Evolutionary conservation across 2,888 invertebrate genomes (phyloP).

Genomic region (Ophonus ardosiacus): DNA sequence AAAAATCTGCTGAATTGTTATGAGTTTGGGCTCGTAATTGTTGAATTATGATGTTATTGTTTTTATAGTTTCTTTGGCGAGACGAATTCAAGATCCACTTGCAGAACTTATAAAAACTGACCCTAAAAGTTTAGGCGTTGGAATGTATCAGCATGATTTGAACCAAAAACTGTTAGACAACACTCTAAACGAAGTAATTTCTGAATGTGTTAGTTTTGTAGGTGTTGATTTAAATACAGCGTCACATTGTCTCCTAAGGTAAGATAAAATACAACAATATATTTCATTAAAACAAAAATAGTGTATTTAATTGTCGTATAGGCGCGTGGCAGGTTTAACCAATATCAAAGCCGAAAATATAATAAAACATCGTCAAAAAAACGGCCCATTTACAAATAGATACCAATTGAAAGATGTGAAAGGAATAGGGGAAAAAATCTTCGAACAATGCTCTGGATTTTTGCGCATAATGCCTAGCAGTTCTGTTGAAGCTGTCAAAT

Average conservation of each 20-base stretch:
- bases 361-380: slow-evolving; percentile 84
- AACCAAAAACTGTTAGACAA: slow-evolving; percentile 86
- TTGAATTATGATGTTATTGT: slow-evolving; percentile 14
- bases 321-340: slow-evolving; percentile 89
- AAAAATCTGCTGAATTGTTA: no score
- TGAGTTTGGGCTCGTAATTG: no score
- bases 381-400: slow-evolving; percentile 85
- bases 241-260: slow-evolving; percentile 89
- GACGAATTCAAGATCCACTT: slow-evolving; percentile 93
- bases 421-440: slow-evolving; percentile 90
- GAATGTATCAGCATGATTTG: slow-evolving; percentile 97
- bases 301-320: neutral
- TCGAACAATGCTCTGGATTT: slow-evolving; percentile 94
- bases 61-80: slow-evolving; percentile 85
- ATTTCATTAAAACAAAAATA: neutral
- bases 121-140: slow-evolving; percentile 94
- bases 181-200: slow-evolving; percentile 88
- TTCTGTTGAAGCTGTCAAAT: slow-evolving; percentile 71
- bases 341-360: slow-evolving; percentile 87
- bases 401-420: slow-evolving; percentile 86
- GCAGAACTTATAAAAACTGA: slow-evolving; percentile 96
- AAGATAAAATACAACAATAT: neutral
- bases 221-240: slow-evolving; percentile 95
- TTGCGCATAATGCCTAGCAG: slow-evolving; percentile 81
- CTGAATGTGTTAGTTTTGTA: slow-evolving; percentile 94